Percentiles rank a stretch among this genome's conserved stretches.
phyloP scores from a whole-genome alignment of 2,888 invertebrate species.

The Caradrina clavipalpis region DNA sequence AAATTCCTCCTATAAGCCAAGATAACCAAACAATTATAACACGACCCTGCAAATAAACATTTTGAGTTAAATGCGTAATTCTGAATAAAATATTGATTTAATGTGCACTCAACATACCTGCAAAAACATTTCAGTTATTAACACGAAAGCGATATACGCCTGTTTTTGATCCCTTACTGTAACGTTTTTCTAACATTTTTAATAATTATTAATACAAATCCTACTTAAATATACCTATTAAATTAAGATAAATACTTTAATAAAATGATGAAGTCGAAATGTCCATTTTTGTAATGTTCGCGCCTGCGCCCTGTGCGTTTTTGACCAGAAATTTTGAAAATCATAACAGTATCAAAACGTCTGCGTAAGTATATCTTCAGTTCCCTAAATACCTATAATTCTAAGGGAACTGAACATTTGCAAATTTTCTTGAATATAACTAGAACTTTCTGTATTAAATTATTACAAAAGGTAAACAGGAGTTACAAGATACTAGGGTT shows the following conservation, averaged over 20 bases:
- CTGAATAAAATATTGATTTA: conserved; percentile 71
- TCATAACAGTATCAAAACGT: no score
- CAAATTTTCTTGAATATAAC: neutral
- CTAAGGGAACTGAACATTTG: neutral
- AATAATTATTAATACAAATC: conserved; percentile 68
- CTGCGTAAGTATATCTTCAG: no score
- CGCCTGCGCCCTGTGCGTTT: conserved; percentile 69
- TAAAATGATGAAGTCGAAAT: conserved; percentile 65
- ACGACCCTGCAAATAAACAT: conserved; percentile 83
- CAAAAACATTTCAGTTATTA: conserved; percentile 88
- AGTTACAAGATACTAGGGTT: neutral
- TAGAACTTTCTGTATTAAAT: no score
- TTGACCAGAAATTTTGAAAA: conserved; percentile 43
- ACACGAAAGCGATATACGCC: conserved; percentile 81
- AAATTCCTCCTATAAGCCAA: conserved; percentile 91
- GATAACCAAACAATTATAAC: conserved; percentile 90
- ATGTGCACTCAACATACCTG: conserved; percentile 77
- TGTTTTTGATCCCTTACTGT: conserved; percentile 77
- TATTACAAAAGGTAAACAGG: neutral
- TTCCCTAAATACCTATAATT: neutral
- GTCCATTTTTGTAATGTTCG: conserved; percentile 72
- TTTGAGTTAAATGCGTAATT: conserved; percentile 47
- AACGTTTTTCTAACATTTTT: conserved; percentile 82
- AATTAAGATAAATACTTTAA: conserved; percentile 63
- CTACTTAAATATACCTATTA: conserved; percentile 71